Evolutionary conservation across 2,113 vertebrate genomes (phyloP), one percentile per base, ranked within the genome.

Genomic region (Pogonocichla stellata): DNA sequence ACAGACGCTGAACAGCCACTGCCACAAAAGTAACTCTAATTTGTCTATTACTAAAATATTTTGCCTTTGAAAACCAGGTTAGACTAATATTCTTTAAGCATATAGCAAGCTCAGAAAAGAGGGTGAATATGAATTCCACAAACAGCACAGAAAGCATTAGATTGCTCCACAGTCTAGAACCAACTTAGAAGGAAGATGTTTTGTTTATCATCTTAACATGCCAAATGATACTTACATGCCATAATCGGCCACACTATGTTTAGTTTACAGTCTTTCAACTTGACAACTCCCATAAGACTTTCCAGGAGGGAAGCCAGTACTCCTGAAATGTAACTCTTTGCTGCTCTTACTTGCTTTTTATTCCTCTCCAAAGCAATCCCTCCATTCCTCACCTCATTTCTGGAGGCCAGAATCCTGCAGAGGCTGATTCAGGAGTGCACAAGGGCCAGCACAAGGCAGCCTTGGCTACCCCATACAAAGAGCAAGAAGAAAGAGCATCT

Each of bases 221-320:
- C 53, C 57, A 69, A 79, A 38, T 33, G 36, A 58, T 85, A 33
- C 23, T 73, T 26, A 54, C 48, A 31, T 17, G 36, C 57, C 45
- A 31, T 6, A 12, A n/a, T 31, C 15, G 2, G 50, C 54, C 50
- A 38, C n/a, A 65, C 31, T 48, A 8, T 0, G 0, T 26, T 26
- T 40, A 38, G 43, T 28, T 31, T 53, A 72, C 43, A 65, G 36
- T 28, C 64, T 64, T 80, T 45, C 60, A 54, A 12, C 15, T 65
- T 51, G 19, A 50, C 50, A 75, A 22, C 31, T 57, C 75, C 48
- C 12, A 0, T 13, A 36, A 75, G 36, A 25, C 48, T 69, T 90
- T 72, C 66, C 74, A 91, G 43, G 15, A 94, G 6, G 19, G 17
- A 54, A 57, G 28, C 9, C 8, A 11, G 18, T 48, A 60, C 28